phyloP scores from a whole-genome alignment of 2,113 vertebrate species.

The Cariama cristata region DNA sequence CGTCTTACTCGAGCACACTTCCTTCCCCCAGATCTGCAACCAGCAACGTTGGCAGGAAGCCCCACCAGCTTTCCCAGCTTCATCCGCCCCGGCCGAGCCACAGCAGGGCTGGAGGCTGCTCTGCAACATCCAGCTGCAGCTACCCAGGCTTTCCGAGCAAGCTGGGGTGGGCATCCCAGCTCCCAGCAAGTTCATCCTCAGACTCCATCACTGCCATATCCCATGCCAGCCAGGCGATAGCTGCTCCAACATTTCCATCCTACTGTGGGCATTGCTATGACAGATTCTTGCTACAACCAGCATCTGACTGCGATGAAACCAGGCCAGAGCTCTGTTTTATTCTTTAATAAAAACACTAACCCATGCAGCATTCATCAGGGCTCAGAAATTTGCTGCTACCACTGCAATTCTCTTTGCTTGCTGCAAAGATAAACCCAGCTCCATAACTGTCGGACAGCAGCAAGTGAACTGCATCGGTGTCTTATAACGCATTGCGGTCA shows the following conservation, averaged over 20 bases:
- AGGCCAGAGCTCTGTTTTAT: neutral
- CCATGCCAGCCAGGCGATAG: accelerated
- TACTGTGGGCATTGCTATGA: neutral
- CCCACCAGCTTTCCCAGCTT: neutral
- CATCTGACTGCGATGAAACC: neutral
- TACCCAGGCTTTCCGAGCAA: accelerated
- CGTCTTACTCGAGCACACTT: neutral
- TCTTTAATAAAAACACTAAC: neutral
- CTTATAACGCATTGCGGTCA: accelerated
- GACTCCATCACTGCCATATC: neutral
- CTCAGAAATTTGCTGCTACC: neutral
- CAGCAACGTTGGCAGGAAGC: accelerated
- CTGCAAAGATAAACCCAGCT: neutral
- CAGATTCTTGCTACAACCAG: neutral
- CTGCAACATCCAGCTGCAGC: neutral
- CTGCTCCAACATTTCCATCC: accelerated
- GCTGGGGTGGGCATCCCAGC: neutral
- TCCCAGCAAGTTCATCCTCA: neutral
- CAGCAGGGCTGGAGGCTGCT: neutral
- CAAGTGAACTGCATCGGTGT: neutral
- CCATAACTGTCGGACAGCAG: neutral
- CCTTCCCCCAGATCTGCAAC: neutral
- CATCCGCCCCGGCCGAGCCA: accelerated
- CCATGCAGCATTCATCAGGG: neutral
- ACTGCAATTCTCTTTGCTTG: neutral